A percentile compares a stretch with the other conserved stretches of the same genome.
Conservation (phyloP, 2,797 vertebrate species). For the Gallirallus australis region DNA sequence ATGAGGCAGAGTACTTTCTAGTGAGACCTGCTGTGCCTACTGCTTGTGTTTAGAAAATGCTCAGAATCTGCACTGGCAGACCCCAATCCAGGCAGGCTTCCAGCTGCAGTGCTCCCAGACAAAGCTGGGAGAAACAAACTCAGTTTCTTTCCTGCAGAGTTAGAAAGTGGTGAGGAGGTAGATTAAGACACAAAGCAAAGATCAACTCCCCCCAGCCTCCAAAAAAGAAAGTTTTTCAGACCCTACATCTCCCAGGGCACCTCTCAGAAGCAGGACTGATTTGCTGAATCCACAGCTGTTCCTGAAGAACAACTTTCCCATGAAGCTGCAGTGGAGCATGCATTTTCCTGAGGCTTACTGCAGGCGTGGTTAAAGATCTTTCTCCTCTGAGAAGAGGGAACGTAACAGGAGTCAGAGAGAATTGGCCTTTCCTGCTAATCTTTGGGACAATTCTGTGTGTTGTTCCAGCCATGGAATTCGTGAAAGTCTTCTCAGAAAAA, state of each 20-base stretch:
- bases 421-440: neutral
- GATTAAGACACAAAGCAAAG: neutral
- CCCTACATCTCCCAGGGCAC: neutral
- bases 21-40: neutral
- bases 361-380: neutral
- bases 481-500: neutral
- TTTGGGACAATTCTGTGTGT: neutral
- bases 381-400: neutral
- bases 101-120: neutral
- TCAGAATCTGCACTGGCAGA: neutral
- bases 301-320: neutral
- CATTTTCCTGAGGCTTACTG: neutral
- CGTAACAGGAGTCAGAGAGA: neutral
- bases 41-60: neutral
- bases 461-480: neutral
- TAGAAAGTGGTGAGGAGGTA: neutral
- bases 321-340: neutral
- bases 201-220: accelerated
- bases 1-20: neutral
- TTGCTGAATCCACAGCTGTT: neutral
- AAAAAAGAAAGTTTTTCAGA: neutral
- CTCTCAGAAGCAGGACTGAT: neutral
- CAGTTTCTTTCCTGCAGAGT: neutral
- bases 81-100: neutral
- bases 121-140: neutral